These are phyloP conservation scores for Metacarcinus magister DNA, from an alignment of 2,888 invertebrate genomes.

Conservation along the genomic window DNA sequence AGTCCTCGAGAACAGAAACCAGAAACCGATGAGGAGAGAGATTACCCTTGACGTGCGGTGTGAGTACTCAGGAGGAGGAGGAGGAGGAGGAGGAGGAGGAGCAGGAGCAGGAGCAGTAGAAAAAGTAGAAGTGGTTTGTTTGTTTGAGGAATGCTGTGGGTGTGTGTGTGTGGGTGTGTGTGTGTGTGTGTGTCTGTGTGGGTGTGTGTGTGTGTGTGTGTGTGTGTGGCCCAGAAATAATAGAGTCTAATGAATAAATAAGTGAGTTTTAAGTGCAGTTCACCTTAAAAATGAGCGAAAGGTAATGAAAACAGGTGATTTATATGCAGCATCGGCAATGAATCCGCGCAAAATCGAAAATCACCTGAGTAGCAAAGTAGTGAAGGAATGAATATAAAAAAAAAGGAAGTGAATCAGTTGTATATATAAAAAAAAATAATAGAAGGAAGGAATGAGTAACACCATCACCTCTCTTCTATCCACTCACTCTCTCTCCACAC, in stretches of 20 bases:
- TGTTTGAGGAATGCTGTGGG: background rate
- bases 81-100: background rate
- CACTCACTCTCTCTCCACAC: background rate
- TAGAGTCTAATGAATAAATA: too few species aligned
- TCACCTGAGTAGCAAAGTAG: background rate
- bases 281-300: too few species aligned
- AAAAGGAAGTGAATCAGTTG: background rate
- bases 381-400: background rate
- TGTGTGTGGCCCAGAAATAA: too few species aligned
- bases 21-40: conserved; percentile 90
- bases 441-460: background rate
- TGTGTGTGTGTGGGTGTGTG: background rate
- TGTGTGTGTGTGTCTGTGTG: too few species aligned
- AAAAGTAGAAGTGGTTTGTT: background rate
- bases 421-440: too few species aligned
- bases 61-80: conserved; percentile 87
- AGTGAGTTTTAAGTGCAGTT: too few species aligned
- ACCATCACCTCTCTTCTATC: background rate
- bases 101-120: background rate
- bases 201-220: too few species aligned
- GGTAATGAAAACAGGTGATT: too few species aligned
- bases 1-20: conserved; percentile 90
- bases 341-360: too few species aligned
- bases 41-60: conserved; percentile 93
- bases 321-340: too few species aligned